Evolutionary conservation across 35 echinoderm and acorn worm species (phyloP), one percentile per base, ranked within the genome.

Genomic region (Amphiura filiformis): DNA sequence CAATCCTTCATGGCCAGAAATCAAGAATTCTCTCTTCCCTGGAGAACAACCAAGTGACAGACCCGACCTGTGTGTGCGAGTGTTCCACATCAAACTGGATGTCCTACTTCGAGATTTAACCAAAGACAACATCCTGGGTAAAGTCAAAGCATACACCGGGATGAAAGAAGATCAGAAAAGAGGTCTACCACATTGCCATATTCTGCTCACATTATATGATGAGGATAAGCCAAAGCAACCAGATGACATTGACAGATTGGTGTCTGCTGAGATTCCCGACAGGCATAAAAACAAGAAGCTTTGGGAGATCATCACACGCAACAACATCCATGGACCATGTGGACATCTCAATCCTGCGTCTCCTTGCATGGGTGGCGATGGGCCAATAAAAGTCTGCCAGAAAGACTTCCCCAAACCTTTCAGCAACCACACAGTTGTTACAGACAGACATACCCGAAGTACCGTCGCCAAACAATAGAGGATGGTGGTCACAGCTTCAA

Each of bases 311-410:
- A 78, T 89, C 1, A 86, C 34, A 9, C 30, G 35, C 0, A 65
- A 79, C 28, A 87, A 83, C 38, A 41, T 90, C 2, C 88, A 90
- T 84, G 80, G 88, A 1, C 88, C 88, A 39, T 90, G 88, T 84
- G 88, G 88, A 22, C 13, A 0, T 0, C 5, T 84, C 14, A 90
- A 86, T 40, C 39, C 34, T 15, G 20, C 26, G 32, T 20, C 14
- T 47, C 77, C 78, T 15, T 92, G 90, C 79, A 92, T 92, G 90
- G 47, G 57, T 5, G 56, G 80, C 28, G 61, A 70, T 30, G 61
- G 61, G 28, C 61, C 61, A 15, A n/a, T 30, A 20, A 28, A 36
- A 13, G 65, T 81, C n/a, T 92, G 84, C 65, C 38, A 75, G 1
- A 92, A 92, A 80, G 22, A 57, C 13, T 91, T 80, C 39, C 89